Base-by-base conservation (phyloP, 2,797 vertebrate species). In the Balearica regulorum region DNA sequence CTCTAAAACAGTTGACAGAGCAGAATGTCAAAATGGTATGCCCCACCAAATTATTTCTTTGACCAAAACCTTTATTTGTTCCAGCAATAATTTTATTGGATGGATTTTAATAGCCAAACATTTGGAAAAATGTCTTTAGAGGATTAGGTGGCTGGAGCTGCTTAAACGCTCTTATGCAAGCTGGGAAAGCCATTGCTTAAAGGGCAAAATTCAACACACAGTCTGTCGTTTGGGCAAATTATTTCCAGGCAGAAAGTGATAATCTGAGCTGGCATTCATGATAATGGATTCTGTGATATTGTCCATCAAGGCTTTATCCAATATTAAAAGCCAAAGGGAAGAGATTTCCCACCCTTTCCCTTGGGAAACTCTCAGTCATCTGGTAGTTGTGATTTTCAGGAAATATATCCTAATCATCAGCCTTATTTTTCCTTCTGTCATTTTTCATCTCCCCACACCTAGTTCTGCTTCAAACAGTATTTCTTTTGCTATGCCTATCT, bases 341-440 rank as follows among this genome's bases (percentile, higher is more conserved):
- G 83, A 84, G 77, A 35, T 90, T 93, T 71, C 91, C 95, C 95
- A 71, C 95, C 96, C 95, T 95, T 96, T 96, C 95, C 96, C 91
- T 25, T 68, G 95, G 90, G 91, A 96, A 96, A 91, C 51, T 35
- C 10, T 17, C 73, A 31, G 33, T 57, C 84, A 37, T 60, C 78
- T 80, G 92, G 60, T 65, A 35, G 26, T 16, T 43, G 80, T 24
- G 93, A 73, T 80, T 90, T 90, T 76, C 91, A 94, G 93, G 90
- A 93, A 95, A 80, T 70, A 25, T 60, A 70, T 72, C 70, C 95
- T 94, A 76, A 94, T 95, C 68, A 1, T 72, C 85, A 57, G 43
- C 72, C 35, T 90, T 71, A 33, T 6, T 71, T 96, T 97, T 84
- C 95, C 95, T 94, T 21, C 88, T 84, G 91, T 88, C 93, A 35